Conservation (phyloP, 2,888 invertebrate genomes). For the Lasioglossum pauxillum region DNA sequence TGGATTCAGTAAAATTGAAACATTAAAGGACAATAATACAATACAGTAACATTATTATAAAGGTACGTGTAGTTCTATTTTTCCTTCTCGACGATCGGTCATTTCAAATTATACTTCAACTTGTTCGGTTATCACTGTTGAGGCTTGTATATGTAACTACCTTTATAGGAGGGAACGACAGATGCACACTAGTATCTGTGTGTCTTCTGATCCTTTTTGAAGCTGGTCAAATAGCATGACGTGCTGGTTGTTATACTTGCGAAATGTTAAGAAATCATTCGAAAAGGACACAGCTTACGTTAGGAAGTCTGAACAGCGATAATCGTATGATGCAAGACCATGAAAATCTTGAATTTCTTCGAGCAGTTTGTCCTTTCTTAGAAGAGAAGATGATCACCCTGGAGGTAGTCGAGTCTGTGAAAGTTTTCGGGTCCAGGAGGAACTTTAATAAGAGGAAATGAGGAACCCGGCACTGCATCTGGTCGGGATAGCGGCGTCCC, state of each 20-base stretch:
- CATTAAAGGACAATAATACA: conserved; percentile 77
- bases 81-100: neutral
- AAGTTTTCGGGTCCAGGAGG: conserved; percentile 80
- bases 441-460: conserved; percentile 80
- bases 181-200: neutral
- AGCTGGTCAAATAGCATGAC: neutral
- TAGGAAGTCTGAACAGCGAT: neutral
- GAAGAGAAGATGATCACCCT: conserved; percentile 84
- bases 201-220: neutral
- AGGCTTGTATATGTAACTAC: neutral
- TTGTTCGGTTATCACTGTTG: neutral
- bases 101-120: neutral
- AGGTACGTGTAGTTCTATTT: conserved; percentile 62
- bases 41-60: conserved; percentile 71
- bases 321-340: neutral
- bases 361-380: conserved; percentile 30
- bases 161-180: neutral
- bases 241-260: neutral
- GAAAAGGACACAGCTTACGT: neutral
- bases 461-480: conserved; percentile 83
- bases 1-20: conserved; percentile 75
- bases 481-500: conserved; percentile 84
- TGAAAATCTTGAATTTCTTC: neutral
- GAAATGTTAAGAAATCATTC: neutral
- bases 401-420: conserved; percentile 78